phyloP scores from a whole-genome alignment of 2,113 vertebrate genomes.

The Cebidichthys violaceus region DNA sequence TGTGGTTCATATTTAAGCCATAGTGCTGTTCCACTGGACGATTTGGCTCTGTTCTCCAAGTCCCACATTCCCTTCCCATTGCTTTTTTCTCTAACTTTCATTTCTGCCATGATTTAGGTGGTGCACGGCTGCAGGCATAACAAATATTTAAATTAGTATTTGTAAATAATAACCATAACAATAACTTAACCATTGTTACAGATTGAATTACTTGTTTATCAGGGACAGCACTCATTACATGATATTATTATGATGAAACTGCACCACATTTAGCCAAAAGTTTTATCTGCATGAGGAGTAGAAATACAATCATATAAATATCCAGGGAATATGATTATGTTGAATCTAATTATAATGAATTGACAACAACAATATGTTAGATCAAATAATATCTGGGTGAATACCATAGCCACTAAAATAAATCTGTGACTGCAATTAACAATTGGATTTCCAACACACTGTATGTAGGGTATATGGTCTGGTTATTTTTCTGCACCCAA shows the following conservation, averaged over 20 bases:
- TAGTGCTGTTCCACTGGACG: slow-evolving; percentile 70
- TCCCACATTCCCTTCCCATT: slow-evolving; percentile 62
- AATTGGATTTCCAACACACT: slow-evolving; percentile 1
- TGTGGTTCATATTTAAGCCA: slow-evolving; percentile 80
- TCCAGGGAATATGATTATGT: background rate
- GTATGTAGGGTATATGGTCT: background rate
- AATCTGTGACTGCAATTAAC: background rate
- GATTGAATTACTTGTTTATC: background rate
- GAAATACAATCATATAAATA: background rate
- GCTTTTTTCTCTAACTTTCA: slow-evolving; percentile 45
- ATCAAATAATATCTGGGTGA: background rate
- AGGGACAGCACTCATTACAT: background rate
- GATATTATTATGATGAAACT: background rate
- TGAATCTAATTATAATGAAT: background rate
- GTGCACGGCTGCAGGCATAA: slow-evolving; percentile 5
- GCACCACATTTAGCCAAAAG: background rate
- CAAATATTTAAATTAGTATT: slow-evolving; percentile 4
- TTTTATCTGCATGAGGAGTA: background rate
- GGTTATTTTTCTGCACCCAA: background rate
- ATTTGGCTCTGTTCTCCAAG: slow-evolving; percentile 70
- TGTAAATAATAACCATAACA: background rate
- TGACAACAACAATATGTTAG: background rate
- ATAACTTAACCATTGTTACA: background rate
- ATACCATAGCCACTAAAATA: background rate
- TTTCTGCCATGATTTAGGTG: slow-evolving; percentile 30